Conservation (phyloP, 2,797 vertebrate species). For the Pseudomugil tenellus region DNA sequence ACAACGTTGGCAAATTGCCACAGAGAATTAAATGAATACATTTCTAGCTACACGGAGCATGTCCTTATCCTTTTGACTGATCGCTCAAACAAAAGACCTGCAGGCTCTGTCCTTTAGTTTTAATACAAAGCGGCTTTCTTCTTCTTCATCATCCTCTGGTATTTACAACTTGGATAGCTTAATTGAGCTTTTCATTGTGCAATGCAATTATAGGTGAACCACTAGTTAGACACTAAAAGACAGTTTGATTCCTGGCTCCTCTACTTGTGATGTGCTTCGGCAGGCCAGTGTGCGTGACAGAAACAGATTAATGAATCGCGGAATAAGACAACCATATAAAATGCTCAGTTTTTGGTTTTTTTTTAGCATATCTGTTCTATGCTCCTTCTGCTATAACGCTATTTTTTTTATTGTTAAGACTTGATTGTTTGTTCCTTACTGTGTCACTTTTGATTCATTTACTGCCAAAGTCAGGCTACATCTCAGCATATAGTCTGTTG, state of each 20-base stretch:
- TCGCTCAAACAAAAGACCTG: conserved; percentile 4
- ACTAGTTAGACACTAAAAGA: neutral
- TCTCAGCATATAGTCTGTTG: neutral
- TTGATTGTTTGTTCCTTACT: neutral
- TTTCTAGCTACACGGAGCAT: conserved; percentile 14
- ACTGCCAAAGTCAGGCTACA: neutral
- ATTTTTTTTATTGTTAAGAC: too few relatives aligned
- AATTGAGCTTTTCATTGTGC: neutral
- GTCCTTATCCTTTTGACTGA: conserved; percentile 28
- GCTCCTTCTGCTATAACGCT: neutral
- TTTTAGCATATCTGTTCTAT: neutral
- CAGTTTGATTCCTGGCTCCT: conserved; percentile 1
- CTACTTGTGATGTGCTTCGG: conserved; percentile 1
- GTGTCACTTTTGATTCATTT: neutral
- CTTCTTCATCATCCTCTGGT: neutral
- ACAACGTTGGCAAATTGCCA: conserved; percentile 30
- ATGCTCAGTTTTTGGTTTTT: neutral
- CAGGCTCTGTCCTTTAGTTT: conserved; percentile 1
- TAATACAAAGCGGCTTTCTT: neutral
- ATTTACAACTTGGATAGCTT: neutral
- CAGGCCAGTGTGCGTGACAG: neutral
- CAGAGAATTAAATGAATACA: conserved; percentile 21
- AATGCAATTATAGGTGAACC: neutral
- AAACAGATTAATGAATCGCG: neutral
- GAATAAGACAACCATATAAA: neutral